Conservation (phyloP, 2,113 vertebrate genomes). For the Cisticola juncidis region DNA sequence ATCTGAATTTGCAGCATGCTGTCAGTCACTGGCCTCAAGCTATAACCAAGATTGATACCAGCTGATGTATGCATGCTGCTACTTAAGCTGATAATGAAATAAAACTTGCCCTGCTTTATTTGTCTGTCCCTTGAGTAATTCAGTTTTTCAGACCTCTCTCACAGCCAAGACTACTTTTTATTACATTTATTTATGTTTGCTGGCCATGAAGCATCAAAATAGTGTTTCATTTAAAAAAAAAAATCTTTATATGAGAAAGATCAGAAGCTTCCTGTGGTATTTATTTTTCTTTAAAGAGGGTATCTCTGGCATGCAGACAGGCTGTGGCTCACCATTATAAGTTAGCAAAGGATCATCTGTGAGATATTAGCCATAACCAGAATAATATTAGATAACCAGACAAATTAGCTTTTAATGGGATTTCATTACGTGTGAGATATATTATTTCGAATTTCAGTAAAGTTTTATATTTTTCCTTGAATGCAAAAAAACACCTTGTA, state of each 20-base stretch:
- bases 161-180: not conserved
- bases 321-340: not conserved
- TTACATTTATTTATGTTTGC: slow-evolving; percentile 7
- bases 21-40: not conserved
- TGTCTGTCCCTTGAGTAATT: not conserved
- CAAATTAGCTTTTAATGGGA: not conserved
- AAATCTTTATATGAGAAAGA: not conserved
- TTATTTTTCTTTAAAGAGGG: slow-evolving; percentile 11
- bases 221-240: slow-evolving; percentile 6
- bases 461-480: not conserved
- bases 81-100: not conserved
- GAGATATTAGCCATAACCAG: not conserved
- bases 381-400: not conserved
- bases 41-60: slow-evolving; percentile 34
- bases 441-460: not conserved
- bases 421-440: not conserved
- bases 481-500: not conserved
- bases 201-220: not conserved
- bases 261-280: not conserved
- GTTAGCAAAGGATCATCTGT: not conserved
- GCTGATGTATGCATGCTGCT: not conserved
- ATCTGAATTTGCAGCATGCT: slow-evolving; percentile 16
- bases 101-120: slow-evolving; percentile 20
- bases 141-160: not conserved
- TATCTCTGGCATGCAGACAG: not conserved